Evolutionary conservation across 2,888 invertebrate species (phyloP), one percentile per base, ranked within the genome.

Genomic region (Macaria liturata): DNA sequence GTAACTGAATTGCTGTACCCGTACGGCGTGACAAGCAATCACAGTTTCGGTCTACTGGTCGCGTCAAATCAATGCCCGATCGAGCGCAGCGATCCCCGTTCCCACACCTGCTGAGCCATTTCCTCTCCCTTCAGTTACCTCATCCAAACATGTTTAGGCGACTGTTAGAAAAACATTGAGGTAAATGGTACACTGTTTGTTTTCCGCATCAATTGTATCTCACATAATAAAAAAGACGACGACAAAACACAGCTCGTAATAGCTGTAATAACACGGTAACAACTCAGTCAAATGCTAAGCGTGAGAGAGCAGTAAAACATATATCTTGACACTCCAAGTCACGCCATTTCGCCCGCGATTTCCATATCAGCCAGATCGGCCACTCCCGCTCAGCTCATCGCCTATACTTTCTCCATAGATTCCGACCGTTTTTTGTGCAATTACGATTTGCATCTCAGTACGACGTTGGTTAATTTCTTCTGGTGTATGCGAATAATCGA

Each of bases 401-500:
- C 32, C 49, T 57, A 59, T 67, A 74, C 78, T 78, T 91, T 90
- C 89, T 82, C 89, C 73, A 58, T 59, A 71, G 67, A 75, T 75
- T 62, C 62, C 71, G 65, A 71, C 70, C 62, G 69, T 68, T 81
- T 82, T 83, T 83, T 82, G 72, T 76, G 70, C 69, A 72, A 75
- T 75, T 68, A 76, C 74, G 66, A 68, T 66, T 65, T 65, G 66
- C 64, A 66, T 68, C 68, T 64, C 49, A 63, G 64, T 62, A 72
- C 71, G 77, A 80, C 75, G 73, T 81, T 82, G 67, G 80, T 83
- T 85, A 84, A 86, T 88, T 83, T 84, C 78, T 75, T 84, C 72
- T 77, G 55, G 52, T 56, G 69, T 79, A 76, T 69, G 69, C 75
- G 76, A 76, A 75, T 82, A 83, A 85, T 84, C 81, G 80, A 82